These are phyloP conservation scores for Drosophila dives DNA, from an alignment of 2,888 invertebrate genomes.

Conservation along the genomic window DNA sequence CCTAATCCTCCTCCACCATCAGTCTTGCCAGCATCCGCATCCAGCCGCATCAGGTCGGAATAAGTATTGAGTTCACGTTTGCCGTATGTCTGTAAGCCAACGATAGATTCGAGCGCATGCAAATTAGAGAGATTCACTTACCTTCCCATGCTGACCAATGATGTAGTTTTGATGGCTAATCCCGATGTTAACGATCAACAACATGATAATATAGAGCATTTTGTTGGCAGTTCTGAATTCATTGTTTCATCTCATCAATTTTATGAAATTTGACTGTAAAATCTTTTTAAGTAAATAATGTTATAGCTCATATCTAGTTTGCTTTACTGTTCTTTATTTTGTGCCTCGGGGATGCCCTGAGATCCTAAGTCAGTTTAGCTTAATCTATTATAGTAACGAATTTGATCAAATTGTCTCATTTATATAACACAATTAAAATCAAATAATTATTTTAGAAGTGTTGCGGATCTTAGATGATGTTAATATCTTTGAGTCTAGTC, in stretches of 20 bases:
- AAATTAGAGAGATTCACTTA: conserved; percentile 7
- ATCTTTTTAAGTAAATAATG: conserved; percentile 9
- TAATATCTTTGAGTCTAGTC: background rate
- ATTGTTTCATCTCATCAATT: conserved; percentile 20
- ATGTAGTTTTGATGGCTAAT: conserved; percentile 23
- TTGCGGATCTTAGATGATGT: background rate
- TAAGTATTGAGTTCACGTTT: conserved; percentile 37
- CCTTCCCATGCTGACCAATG: conserved; percentile 39
- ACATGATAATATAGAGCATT: conserved; percentile 42
- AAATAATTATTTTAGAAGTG: background rate
- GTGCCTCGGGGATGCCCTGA: background rate
- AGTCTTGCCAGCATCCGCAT: background rate
- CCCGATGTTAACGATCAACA: conserved; percentile 39
- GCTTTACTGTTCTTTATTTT: background rate
- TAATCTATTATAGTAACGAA: background rate
- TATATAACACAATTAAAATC: background rate
- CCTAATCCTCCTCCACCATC: conserved; percentile 11
- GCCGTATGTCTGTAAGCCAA: conserved; percentile 21
- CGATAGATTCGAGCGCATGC: background rate
- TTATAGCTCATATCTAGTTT: background rate
- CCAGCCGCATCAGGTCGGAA: conserved; percentile 18
- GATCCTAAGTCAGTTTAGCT: background rate
- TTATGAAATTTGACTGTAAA: conserved; percentile 30
- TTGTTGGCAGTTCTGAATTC: conserved; percentile 17
- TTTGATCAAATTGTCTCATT: background rate